Evolutionary conservation across 2,888 invertebrate genomes (phyloP).

Genomic region (Hypomecis punctinalis): DNA sequence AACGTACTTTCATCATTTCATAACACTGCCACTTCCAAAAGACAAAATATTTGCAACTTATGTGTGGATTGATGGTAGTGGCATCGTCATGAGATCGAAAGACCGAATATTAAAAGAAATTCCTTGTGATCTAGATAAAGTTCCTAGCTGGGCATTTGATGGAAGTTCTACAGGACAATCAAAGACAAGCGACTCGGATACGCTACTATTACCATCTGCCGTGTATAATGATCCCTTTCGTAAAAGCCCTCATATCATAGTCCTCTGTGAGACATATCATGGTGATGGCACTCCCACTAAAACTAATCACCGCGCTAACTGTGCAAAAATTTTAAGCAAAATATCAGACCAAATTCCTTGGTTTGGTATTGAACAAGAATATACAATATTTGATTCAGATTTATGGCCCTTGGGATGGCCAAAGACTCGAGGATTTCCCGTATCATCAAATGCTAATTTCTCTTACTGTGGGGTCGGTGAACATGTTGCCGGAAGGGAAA

Average conservation of each 20-base stretch:
- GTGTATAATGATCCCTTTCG: constrained; percentile 97
- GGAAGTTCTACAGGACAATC: constrained; percentile 97
- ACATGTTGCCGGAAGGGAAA: constrained; percentile 96
- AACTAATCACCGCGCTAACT: constrained; percentile 89
- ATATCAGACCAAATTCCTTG: constrained; percentile 88
- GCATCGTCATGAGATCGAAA: constrained; percentile 88
- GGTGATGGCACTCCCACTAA: constrained; percentile 90
- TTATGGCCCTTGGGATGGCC: constrained; percentile 96
- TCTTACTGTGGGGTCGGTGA: constrained; percentile 97
- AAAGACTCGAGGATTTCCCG: constrained; percentile 93
- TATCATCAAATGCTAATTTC: constrained; percentile 91
- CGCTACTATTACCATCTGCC: constrained; percentile 94
- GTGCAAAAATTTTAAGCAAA: constrained; percentile 84
- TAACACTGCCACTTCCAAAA: constrained; percentile 80
- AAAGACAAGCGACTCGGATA: constrained; percentile 92
- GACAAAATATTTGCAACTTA: constrained; percentile 88
- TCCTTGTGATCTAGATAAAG: constrained; percentile 77
- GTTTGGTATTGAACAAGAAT: constrained; percentile 97
- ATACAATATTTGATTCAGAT: constrained; percentile 93
- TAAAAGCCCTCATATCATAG: constrained; percentile 92
- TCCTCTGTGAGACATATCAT: constrained; percentile 93
- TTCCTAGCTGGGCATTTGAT: constrained; percentile 96
- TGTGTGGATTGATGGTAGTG: constrained; percentile 93
- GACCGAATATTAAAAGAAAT: constrained; percentile 86
- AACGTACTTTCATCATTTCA: constrained; percentile 61